Percentiles rank a stretch among this genome's conserved stretches.
Conservation (phyloP, 2,888 invertebrate genomes). For the Lasioglossum calceatum region DNA sequence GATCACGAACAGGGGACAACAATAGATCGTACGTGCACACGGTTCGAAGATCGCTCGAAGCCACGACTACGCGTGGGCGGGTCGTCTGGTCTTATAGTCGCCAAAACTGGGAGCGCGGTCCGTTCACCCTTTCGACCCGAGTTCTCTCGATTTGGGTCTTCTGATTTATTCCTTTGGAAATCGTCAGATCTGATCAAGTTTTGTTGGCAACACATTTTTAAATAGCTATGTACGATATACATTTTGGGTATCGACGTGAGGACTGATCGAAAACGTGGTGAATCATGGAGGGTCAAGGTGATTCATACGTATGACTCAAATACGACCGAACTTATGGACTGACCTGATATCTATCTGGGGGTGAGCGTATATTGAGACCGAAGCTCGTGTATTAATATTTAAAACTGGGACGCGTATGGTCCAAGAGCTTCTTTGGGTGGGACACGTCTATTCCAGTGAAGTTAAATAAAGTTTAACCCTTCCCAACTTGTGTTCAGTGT, state of each 20-base stretch:
- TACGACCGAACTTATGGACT: neutral
- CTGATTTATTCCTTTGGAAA: neutral
- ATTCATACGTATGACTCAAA: neutral
- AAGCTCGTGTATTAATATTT: constrained; percentile 1
- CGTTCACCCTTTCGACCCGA: constrained; percentile 10
- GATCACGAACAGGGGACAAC: constrained; percentile 29
- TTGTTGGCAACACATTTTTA: neutral
- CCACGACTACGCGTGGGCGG: constrained; percentile 70
- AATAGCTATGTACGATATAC: too few relatives aligned
- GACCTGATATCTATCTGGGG: constrained; percentile 1
- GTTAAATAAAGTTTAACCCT: neutral
- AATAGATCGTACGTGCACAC: constrained; percentile 41
- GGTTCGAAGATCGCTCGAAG: constrained; percentile 19
- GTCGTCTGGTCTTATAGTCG: constrained; percentile 73
- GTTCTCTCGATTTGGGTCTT: neutral
- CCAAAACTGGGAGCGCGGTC: constrained; percentile 69
- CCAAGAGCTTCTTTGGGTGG: neutral
- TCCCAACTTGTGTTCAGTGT: neutral
- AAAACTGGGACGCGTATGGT: neutral
- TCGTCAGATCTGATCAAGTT: neutral
- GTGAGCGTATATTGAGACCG: neutral
- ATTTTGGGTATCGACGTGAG: neutral
- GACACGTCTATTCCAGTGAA: neutral
- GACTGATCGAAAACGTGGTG: neutral
- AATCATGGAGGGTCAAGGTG: neutral